Conservation (phyloP, 1,140 invertebrate genomes). For the Acromyrmex echinatior region DNA sequence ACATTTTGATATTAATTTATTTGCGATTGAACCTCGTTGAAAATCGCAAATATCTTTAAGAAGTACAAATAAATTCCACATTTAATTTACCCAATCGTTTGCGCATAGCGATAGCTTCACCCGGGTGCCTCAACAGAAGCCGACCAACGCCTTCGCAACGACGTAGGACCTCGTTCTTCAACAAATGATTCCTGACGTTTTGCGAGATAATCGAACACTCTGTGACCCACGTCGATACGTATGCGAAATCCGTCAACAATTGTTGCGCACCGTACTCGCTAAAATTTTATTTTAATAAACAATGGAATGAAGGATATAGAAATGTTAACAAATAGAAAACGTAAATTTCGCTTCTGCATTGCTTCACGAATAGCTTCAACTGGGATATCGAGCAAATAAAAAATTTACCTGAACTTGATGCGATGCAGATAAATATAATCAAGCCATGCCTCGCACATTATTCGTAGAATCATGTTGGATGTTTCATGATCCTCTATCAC, state of each 20-base stretch:
- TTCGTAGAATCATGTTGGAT: slow-evolving; percentile 91
- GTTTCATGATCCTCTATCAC: slow-evolving; percentile 91
- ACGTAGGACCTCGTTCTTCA: slow-evolving; percentile 92
- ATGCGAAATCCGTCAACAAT: slow-evolving; percentile 91
- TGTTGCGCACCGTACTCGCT: slow-evolving; percentile 90
- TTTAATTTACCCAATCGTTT: slow-evolving; percentile 81
- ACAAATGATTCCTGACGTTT: slow-evolving; percentile 89
- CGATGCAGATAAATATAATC: slow-evolving; percentile 93
- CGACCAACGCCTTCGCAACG: slow-evolving; percentile 93
- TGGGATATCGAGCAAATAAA: background rate
- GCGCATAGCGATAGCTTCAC: slow-evolving; percentile 91
- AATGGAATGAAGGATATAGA: background rate
- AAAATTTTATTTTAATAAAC: slow-evolving; percentile 49
- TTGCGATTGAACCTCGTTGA: background rate
- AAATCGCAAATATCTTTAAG: background rate
- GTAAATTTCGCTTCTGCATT: background rate
- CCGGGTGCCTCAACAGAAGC: slow-evolving; percentile 91
- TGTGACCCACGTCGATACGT: slow-evolving; percentile 91
- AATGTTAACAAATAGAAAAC: background rate
- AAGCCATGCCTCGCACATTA: slow-evolving; percentile 94
- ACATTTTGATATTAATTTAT: background rate
- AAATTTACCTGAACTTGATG: slow-evolving; percentile 91
- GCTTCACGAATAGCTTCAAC: background rate
- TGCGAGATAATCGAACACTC: slow-evolving; percentile 88
- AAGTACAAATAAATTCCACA: too few species aligned